phyloP scores from a whole-genome alignment of 2,113 vertebrate genomes.

The Girardinichthys multiradiatus region DNA sequence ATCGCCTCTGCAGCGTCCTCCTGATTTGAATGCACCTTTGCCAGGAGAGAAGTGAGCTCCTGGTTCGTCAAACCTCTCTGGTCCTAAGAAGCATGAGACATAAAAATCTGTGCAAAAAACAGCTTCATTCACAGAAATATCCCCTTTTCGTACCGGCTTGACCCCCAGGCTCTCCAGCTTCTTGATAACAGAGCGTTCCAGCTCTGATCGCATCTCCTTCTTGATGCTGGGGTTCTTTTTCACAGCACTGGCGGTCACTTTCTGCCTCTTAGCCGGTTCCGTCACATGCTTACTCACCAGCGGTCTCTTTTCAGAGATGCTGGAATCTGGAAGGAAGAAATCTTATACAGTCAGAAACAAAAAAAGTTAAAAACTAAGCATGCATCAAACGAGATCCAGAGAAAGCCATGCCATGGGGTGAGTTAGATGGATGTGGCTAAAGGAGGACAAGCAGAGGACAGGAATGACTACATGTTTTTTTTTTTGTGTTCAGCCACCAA shows the following conservation, averaged over 20 bases:
- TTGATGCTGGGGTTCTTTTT: slow-evolving; percentile 82
- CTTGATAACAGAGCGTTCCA: slow-evolving; percentile 83
- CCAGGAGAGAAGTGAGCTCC: slow-evolving; percentile 45
- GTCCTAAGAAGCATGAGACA: slow-evolving; percentile 42
- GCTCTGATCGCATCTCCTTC: slow-evolving; percentile 80
- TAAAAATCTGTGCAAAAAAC: too few species aligned
- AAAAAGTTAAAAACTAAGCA: neutral
- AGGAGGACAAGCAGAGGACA: slow-evolving; percentile 50
- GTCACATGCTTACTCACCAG: slow-evolving; percentile 64
- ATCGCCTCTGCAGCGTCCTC: slow-evolving; percentile 37
- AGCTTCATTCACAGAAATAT: neutral
- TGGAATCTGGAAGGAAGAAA: slow-evolving; percentile 66
- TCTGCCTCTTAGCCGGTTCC: slow-evolving; percentile 41
- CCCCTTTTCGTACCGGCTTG: slow-evolving; percentile 78
- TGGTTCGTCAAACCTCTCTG: slow-evolving; percentile 58
- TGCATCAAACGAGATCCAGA: slow-evolving; percentile 29
- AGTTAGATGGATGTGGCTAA: neutral
- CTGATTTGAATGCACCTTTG: slow-evolving; percentile 47
- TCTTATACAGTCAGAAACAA: neutral
- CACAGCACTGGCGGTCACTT: slow-evolving; percentile 61
- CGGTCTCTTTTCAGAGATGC: slow-evolving; percentile 61
- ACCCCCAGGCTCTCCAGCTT: slow-evolving; percentile 87
- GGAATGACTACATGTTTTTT: slow-evolving; percentile 15
- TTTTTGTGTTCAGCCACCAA: slow-evolving; percentile 13
- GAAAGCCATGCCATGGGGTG: slow-evolving; percentile 45